Percentiles rank a stretch among this genome's conserved stretches.
These are phyloP conservation scores for Schizaphis graminum DNA, from an alignment of 2,888 invertebrate genomes.

Conservation along the genomic window DNA sequence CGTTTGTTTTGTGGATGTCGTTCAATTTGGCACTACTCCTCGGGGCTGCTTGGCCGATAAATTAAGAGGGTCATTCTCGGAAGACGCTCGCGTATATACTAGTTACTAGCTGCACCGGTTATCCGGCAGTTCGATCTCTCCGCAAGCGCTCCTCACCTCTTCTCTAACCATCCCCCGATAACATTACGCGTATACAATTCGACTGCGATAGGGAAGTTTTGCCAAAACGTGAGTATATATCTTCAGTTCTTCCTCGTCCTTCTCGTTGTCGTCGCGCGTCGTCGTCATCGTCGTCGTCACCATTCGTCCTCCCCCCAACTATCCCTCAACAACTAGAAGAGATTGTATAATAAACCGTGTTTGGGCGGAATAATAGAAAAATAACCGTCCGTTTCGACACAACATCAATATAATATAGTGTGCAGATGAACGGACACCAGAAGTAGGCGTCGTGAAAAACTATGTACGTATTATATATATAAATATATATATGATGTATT, in stretches of 20 bases:
- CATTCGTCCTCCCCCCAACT: background rate
- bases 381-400: background rate
- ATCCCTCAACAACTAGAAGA: background rate
- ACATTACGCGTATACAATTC: background rate
- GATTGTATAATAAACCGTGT: background rate
- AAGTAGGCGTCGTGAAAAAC: background rate
- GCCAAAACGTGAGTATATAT: slow-evolving; percentile 34
- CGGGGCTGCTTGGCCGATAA: slow-evolving; percentile 36
- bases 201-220: slow-evolving; percentile 25
- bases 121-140: slow-evolving; percentile 49
- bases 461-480: background rate
- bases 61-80: slow-evolving; percentile 47
- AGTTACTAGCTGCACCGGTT: background rate
- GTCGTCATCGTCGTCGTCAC: background rate
- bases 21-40: slow-evolving; percentile 61
- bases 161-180: background rate
- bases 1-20: slow-evolving; percentile 46
- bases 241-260: background rate
- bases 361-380: background rate
- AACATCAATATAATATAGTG: background rate
- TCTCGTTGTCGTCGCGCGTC: background rate
- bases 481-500: background rate
- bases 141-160: background rate
- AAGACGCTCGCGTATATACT: background rate
- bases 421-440: background rate